Evolutionary conservation across 2,888 invertebrate genomes (phyloP).

Genomic region (Drosophila paramelanica): DNA sequence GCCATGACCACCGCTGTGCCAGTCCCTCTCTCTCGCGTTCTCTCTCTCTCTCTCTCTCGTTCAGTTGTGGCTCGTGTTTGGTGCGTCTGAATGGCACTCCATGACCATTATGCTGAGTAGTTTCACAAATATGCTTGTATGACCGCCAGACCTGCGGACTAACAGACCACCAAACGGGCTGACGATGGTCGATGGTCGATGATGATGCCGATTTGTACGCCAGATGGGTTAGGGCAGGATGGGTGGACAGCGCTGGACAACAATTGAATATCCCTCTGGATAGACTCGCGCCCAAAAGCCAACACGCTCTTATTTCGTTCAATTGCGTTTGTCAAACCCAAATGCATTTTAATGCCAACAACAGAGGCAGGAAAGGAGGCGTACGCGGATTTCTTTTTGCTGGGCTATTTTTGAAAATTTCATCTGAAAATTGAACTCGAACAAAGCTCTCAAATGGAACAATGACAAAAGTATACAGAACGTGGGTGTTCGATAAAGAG

Average conservation of each 20-base stretch:
- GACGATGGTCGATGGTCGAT: slow-evolving; percentile 21
- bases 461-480: slow-evolving; percentile 5
- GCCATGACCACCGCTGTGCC: slow-evolving; percentile 58
- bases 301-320: slow-evolving; percentile 68
- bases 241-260: slow-evolving; percentile 40
- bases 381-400: slow-evolving; percentile 10
- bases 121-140: slow-evolving; percentile 75
- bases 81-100: slow-evolving; percentile 77
- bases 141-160: slow-evolving; percentile 12
- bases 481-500: slow-evolving; percentile 9
- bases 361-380: slow-evolving; percentile 32
- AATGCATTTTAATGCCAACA: slow-evolving; percentile 64
- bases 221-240: slow-evolving; percentile 63
- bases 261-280: slow-evolving; percentile 51
- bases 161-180: slow-evolving; percentile 4
- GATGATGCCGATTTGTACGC: slow-evolving; percentile 34
- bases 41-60: neutral
- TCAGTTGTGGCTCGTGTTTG: slow-evolving; percentile 50
- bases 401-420: slow-evolving; percentile 19
- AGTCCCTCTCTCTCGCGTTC: slow-evolving; percentile 3
- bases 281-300: slow-evolving; percentile 27
- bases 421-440: slow-evolving; percentile 39
- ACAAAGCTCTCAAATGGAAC: slow-evolving; percentile 40
- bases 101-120: slow-evolving; percentile 78
- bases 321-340: slow-evolving; percentile 68